Conservation (phyloP, 2,113 vertebrate species). For the Myrmecophaga tridactyla region DNA sequence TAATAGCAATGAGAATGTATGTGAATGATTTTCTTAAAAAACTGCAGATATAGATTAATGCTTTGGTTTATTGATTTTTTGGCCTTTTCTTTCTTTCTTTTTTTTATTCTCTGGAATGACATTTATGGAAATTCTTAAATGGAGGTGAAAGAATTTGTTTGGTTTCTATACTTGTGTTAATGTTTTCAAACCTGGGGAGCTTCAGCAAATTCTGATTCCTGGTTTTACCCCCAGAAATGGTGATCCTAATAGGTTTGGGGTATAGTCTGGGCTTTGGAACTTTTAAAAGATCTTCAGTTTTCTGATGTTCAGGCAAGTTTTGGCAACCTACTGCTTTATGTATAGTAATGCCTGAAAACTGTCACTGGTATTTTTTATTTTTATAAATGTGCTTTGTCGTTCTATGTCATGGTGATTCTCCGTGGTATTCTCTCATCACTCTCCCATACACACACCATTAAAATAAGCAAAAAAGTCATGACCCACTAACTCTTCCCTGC, state of each 20-base stretch:
- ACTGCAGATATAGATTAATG: background rate
- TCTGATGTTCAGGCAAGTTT: too few relatives aligned
- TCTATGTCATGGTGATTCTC: background rate
- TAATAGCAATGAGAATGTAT: background rate
- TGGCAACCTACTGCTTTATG: background rate
- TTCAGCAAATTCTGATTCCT: background rate
- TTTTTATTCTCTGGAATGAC: background rate
- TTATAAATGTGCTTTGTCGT: background rate
- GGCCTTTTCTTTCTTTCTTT: background rate
- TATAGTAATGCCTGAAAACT: background rate
- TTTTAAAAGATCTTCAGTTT: background rate
- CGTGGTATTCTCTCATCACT: background rate
- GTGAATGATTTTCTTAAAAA: constrained; percentile 4
- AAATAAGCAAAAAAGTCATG: background rate
- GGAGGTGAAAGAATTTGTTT: background rate
- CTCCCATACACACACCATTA: background rate
- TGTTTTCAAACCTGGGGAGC: background rate
- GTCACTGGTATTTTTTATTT: background rate
- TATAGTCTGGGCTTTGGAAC: background rate
- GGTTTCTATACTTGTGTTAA: background rate
- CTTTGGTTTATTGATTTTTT: background rate
- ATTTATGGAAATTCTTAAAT: background rate
- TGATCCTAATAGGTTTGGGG: background rate
- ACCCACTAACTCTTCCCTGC: background rate
- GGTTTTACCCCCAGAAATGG: background rate